phyloP scores from a whole-genome alignment of 2,888 invertebrate species.

The Heteromyza rotundicornis region DNA sequence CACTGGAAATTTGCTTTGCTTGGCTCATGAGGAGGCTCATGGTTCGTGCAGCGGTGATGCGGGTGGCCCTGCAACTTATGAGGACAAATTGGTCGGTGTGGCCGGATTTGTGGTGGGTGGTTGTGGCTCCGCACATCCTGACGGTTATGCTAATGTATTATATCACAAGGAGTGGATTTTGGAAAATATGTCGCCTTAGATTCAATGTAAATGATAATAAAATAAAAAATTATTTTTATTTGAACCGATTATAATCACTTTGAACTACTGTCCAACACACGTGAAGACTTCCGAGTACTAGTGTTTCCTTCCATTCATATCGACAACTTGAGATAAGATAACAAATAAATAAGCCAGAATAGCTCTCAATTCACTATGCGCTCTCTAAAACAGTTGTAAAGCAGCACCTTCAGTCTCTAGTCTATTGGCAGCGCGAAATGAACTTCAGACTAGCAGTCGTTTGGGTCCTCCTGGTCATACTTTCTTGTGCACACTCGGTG shows the following conservation, averaged over 20 bases:
- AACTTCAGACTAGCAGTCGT: neutral
- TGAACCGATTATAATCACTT: no score
- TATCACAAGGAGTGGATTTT: slow-evolving; percentile 44
- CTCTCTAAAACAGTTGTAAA: no score
- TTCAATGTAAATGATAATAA: no score
- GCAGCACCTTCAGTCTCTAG: no score
- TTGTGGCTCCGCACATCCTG: slow-evolving; percentile 48
- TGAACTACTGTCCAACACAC: no score
- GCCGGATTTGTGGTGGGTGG: slow-evolving; percentile 49
- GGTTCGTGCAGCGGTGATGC: slow-evolving; percentile 57
- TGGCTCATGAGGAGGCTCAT: slow-evolving; percentile 37
- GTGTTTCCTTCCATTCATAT: no score
- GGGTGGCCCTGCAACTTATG: slow-evolving; percentile 55
- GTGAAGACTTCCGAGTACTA: no score
- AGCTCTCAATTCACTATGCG: no score
- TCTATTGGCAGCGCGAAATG: no score
- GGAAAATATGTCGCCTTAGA: slow-evolving; percentile 29
- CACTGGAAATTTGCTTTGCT: slow-evolving; percentile 47
- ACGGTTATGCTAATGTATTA: slow-evolving; percentile 54
- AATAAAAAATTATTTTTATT: neutral
- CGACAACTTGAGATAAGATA: no score
- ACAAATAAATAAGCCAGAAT: no score
- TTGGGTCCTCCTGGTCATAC: slow-evolving; percentile 7
- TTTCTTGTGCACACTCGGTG: neutral
- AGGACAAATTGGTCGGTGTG: slow-evolving; percentile 50